Base-by-base conservation (phyloP, 2,888 invertebrate species). In the Clostera curtula region DNA sequence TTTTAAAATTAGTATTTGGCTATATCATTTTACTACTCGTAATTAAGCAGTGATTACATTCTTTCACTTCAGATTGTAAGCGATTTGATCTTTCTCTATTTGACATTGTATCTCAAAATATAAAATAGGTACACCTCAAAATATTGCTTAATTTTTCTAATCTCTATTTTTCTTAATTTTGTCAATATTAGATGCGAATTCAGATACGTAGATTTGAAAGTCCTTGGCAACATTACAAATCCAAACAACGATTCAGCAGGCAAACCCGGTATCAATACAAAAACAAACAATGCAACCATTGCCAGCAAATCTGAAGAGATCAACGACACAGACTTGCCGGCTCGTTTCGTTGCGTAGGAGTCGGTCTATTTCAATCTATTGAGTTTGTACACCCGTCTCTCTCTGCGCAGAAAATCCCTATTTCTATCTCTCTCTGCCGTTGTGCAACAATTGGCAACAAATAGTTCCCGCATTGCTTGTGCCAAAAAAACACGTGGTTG, bases 371-470 rank as follows among this genome's bases (percentile, higher is more conserved):
- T 80, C 62, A 45, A 69, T 57, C 57, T 27, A 41, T 52, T 55
- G 44, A 56, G 65, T 72, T 68, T 64, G 44, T 69, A 59, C 56
- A 26, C 40, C 52, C 34, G 32, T 65, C 66, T 52, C 60, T 25
- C 45, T 70, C 55, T 36, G 15, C 35, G n/a, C 16, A 10, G 21
- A 5, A 21, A 34, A 25, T 31, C 17, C 34, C 46, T 68, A 47
- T 31, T 10, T 35, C 43, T 42, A 27, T 73, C 63, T 51, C 62
- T 30, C 40, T 45, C 43, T 27, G 37, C 35, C 51, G 64, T 80
- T 77, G 75, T 72, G 82, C 61, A 83, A 83, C 58, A 58, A 76
- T 82, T 83, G 82, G 79, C 82, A 74, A 61, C 56, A 48, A 46
- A 40, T 68, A 67, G 68, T 65, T 63, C 57, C 48, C 42, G 42